phyloP scores from a whole-genome alignment of 2,113 vertebrate species.

The Passer domesticus region DNA sequence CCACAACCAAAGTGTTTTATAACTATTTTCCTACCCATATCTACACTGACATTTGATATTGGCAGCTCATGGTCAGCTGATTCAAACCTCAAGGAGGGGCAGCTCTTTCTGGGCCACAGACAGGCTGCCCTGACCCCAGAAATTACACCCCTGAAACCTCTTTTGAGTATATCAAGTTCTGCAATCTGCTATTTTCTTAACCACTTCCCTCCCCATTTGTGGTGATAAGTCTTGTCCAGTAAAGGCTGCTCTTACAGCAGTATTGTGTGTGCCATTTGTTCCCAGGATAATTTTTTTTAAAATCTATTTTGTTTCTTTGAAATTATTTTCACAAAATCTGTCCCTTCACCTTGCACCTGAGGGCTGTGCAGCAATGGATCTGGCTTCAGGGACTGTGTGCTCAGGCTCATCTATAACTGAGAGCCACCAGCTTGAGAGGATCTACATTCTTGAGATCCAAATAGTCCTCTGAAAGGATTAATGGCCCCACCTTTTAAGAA shows the following conservation, averaged over 20 bases:
- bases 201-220: accelerated
- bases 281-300: background rate
- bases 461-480: constrained; percentile 26
- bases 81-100: background rate
- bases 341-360: background rate
- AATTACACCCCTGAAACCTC: background rate
- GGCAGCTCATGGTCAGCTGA: accelerated
- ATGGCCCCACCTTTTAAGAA: constrained; percentile 51
- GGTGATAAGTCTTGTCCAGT: background rate
- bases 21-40: background rate
- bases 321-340: background rate
- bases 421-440: background rate
- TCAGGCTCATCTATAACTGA: background rate
- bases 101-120: background rate
- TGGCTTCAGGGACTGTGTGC: background rate
- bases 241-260: background rate
- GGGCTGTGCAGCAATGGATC: background rate
- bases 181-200: background rate
- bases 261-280: background rate
- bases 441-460: background rate
- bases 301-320: background rate
- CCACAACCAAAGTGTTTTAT: background rate
- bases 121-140: background rate
- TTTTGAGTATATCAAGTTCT: background rate
- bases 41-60: background rate